Percentiles rank a stretch among this genome's conserved stretches.
These are phyloP conservation scores for Nyctibius bracteatus DNA, from an alignment of 2,113 vertebrate genomes.

Conservation along the genomic window DNA sequence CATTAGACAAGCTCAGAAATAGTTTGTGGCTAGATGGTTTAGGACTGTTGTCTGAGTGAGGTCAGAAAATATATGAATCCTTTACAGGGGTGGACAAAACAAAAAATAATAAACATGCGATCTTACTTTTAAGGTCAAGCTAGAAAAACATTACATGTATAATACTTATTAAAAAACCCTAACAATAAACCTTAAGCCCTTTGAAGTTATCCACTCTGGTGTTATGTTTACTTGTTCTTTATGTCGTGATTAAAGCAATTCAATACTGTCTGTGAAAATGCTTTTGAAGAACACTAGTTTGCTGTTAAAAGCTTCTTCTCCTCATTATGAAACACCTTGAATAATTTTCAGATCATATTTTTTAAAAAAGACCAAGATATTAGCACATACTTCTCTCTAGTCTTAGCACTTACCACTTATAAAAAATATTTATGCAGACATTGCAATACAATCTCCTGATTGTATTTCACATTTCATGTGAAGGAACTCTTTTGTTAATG, in stretches of 20 bases:
- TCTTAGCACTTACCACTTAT: background rate
- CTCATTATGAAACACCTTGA: background rate
- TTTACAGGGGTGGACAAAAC: background rate
- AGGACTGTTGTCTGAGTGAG: background rate
- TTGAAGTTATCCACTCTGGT: background rate
- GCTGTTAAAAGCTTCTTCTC: background rate
- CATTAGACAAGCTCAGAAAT: slow-evolving; percentile 1
- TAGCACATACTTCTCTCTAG: background rate
- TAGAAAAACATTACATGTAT: background rate
- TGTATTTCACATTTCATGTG: background rate
- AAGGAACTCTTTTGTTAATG: background rate
- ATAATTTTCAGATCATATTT: background rate
- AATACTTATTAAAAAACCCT: background rate
- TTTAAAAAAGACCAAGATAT: background rate
- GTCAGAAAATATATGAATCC: background rate
- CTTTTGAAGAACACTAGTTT: background rate
- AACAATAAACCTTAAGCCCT: background rate
- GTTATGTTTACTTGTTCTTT: background rate
- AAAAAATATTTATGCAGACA: background rate
- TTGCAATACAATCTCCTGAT: background rate
- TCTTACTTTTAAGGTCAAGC: background rate
- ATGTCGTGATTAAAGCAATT: background rate
- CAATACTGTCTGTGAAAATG: background rate
- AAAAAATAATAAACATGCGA: background rate
- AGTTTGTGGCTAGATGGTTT: background rate